Conservation (phyloP, 2,113 vertebrate species). For the Siphamia tubifer region DNA sequence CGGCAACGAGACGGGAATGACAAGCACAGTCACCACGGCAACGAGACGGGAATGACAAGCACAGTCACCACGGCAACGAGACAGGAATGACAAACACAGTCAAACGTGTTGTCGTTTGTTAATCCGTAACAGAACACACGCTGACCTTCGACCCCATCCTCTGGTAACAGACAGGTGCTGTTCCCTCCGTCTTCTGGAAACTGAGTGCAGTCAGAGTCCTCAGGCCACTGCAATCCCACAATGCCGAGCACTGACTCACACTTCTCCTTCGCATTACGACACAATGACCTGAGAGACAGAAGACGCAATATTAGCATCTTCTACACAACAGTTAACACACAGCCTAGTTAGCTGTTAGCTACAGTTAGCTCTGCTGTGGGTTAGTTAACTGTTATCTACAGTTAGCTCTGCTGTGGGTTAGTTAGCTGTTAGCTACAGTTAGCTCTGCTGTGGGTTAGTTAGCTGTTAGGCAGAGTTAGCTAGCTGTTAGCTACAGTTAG, state of each 20-base stretch:
- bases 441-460: too few relatives aligned
- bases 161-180: conserved; percentile 87
- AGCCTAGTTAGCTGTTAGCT: too few relatives aligned
- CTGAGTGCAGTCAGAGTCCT: conserved; percentile 90
- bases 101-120: too few relatives aligned
- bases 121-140: too few relatives aligned
- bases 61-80: conserved; percentile 54
- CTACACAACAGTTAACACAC: too few relatives aligned
- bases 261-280: conserved; percentile 86
- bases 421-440: too few relatives aligned
- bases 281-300: conserved; percentile 80
- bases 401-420: too few relatives aligned
- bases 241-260: conserved; percentile 93
- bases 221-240: conserved; percentile 96
- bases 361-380: too few relatives aligned
- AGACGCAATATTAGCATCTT: too few relatives aligned
- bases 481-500: too few relatives aligned
- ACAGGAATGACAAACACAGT: not conserved
- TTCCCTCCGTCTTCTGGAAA: conserved; percentile 91
- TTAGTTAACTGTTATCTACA: too few relatives aligned
- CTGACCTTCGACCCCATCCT: conserved; percentile 88
- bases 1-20: conserved; percentile 24
- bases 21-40: conserved; percentile 58
- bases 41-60: conserved; percentile 7
- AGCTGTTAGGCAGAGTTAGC: too few relatives aligned